These are phyloP conservation scores for Cyprinella venusta DNA, from an alignment of 2,797 vertebrate species.

Conservation along the genomic window DNA sequence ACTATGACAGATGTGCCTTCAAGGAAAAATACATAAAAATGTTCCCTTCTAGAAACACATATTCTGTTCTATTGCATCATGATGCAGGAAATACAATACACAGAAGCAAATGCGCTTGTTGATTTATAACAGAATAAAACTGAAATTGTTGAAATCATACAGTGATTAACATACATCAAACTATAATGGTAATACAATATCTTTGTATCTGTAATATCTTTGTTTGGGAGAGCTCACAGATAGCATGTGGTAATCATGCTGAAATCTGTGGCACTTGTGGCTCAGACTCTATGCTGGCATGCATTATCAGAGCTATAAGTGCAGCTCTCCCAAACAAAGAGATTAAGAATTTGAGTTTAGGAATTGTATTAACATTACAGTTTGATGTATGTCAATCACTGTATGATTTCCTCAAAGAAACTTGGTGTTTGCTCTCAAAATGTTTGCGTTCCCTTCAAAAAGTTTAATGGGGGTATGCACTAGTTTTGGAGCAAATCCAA, in stretches of 20 bases:
- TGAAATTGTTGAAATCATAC: conserved; percentile 3
- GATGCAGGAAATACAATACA: conserved; percentile 33
- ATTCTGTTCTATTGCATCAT: conserved; percentile 31
- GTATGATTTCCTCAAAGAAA: not conserved
- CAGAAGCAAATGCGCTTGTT: conserved; percentile 21
- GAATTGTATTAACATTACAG: no score
- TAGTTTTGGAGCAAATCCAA: no score
- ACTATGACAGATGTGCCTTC: conserved; percentile 39
- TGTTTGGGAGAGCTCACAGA: not conserved
- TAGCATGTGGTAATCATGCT: not conserved
- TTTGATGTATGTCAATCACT: no score
- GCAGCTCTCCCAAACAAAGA: no score
- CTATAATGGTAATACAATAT: conserved; percentile 8
- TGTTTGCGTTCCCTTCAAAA: not conserved
- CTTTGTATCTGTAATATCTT: no score
- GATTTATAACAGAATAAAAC: conserved; percentile 12
- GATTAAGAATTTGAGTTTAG: no score
- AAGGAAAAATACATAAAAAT: conserved; percentile 38
- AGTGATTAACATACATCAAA: conserved; percentile 32
- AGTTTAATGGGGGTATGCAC: no score
- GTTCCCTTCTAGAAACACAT: not conserved
- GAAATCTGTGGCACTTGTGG: not conserved
- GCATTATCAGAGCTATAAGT: not conserved
- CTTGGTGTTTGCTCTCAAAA: not conserved
- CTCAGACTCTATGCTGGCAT: not conserved